Evolutionary conservation across 2,797 vertebrate genomes (phyloP).

Genomic region (Gymnothorax reevesii): DNA sequence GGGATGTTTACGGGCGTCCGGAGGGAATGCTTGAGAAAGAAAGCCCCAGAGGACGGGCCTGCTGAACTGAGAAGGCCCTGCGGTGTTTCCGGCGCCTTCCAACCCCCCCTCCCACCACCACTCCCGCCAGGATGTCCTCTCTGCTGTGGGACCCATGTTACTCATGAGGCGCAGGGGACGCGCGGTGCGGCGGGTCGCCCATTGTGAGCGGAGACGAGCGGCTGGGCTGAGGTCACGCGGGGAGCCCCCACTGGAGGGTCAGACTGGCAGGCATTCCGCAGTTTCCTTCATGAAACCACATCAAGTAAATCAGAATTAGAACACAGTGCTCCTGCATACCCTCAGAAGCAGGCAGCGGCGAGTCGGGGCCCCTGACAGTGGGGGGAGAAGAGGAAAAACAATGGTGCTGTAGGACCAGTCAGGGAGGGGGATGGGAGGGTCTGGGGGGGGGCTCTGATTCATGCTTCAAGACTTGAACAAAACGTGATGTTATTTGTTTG

Average conservation of each 20-base stretch:
- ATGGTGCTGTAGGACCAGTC: constrained; percentile 8
- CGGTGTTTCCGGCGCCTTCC: constrained; percentile 48
- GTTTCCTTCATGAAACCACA: constrained; percentile 80
- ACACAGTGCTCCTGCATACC: constrained; percentile 69
- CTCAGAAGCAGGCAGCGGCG: neutral
- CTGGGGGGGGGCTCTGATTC: constrained; percentile 25
- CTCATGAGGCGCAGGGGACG: constrained; percentile 62
- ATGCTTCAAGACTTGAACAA: constrained; percentile 15
- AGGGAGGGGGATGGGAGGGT: neutral
- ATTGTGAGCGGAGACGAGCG: constrained; percentile 67
- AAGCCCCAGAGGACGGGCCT: constrained; percentile 64
- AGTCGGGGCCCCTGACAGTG: constrained; percentile 16
- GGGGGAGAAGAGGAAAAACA: constrained; percentile 16
- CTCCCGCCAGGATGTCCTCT: constrained; percentile 74
- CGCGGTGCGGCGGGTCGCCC: constrained; percentile 62
- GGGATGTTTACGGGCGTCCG: constrained; percentile 34
- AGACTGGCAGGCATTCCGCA: constrained; percentile 80
- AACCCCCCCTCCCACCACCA: constrained; percentile 60
- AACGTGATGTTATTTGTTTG: neutral
- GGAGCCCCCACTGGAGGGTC: constrained; percentile 72
- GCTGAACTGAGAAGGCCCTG: constrained; percentile 58
- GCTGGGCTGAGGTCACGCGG: constrained; percentile 71
- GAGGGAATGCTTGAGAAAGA: constrained; percentile 55
- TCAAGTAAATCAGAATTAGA: constrained; percentile 78
- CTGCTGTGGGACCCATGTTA: constrained; percentile 60